Evolutionary conservation across 2,797 vertebrate species (phyloP).

Genomic region (Garrulus glandarius): DNA sequence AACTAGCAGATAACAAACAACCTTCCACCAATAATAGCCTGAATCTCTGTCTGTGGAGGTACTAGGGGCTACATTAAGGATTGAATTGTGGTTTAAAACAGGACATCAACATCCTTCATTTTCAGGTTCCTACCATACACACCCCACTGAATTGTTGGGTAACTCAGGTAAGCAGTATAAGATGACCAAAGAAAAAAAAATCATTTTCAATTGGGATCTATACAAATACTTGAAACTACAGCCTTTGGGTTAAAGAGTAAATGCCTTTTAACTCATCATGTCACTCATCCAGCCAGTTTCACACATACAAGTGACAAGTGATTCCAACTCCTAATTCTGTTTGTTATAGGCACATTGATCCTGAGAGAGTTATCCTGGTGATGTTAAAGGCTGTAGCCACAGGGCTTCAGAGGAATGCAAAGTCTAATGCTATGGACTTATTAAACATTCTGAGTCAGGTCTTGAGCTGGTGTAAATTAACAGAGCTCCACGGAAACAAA

Average conservation of each 20-base stretch:
- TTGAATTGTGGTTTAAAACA: not conserved
- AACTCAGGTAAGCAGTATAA: not conserved
- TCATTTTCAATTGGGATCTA: not conserved
- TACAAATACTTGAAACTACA: not conserved
- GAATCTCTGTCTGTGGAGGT: not conserved
- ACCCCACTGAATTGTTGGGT: not conserved
- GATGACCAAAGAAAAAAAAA: not conserved
- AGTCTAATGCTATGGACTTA: not conserved
- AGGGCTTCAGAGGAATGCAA: not conserved
- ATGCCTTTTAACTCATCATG: not conserved
- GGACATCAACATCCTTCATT: not conserved
- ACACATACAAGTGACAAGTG: not conserved
- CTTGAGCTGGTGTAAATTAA: constrained; percentile 26
- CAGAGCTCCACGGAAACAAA: constrained; percentile 31
- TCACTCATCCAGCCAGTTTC: not conserved
- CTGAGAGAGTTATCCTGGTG: not conserved
- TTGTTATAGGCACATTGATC: not conserved
- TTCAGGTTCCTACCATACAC: not conserved
- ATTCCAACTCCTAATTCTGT: not conserved
- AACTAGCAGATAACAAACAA: not conserved
- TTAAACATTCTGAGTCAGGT: constrained; percentile 7
- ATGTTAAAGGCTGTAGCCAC: not conserved
- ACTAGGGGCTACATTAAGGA: not conserved
- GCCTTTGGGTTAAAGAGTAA: not conserved
- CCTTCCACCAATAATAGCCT: not conserved